phyloP scores from a whole-genome alignment of 2,113 vertebrate genomes.

The Tetrao urogallus region DNA sequence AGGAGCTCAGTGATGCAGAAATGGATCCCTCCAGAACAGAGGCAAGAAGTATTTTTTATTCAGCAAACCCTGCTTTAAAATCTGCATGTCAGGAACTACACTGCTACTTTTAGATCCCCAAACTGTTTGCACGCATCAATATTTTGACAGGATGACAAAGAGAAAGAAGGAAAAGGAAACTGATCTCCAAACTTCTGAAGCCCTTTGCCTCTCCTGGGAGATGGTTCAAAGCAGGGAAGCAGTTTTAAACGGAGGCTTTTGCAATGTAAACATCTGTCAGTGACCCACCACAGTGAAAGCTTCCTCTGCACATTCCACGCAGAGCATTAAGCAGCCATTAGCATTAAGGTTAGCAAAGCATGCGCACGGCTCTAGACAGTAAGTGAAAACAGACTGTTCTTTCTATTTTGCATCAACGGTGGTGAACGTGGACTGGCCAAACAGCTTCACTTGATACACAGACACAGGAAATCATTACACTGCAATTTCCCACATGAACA shows the following conservation, averaged over 20 bases:
- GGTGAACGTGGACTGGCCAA: rapidly evolving
- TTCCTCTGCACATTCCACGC: background rate
- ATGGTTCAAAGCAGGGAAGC: background rate
- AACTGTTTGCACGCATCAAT: rapidly evolving
- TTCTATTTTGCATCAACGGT: background rate
- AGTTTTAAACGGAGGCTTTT: background rate
- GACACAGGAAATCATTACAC: background rate
- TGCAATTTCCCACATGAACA: background rate
- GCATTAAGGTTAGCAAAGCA: background rate
- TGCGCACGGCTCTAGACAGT: background rate
- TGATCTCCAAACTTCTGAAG: background rate
- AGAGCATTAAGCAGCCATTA: background rate
- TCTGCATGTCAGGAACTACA: background rate
- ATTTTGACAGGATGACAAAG: background rate
- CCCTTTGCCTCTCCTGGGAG: background rate
- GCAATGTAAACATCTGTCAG: background rate
- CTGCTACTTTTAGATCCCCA: background rate
- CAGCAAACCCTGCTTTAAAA: background rate
- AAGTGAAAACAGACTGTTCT: background rate
- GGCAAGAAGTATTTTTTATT: background rate
- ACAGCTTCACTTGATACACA: background rate
- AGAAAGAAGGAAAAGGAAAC: background rate
- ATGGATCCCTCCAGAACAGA: background rate
- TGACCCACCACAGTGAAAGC: background rate
- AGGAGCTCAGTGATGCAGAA: constrained; percentile 40